Base-by-base conservation (phyloP, 2,797 vertebrate genomes). In the Sarcoramphus papa region DNA sequence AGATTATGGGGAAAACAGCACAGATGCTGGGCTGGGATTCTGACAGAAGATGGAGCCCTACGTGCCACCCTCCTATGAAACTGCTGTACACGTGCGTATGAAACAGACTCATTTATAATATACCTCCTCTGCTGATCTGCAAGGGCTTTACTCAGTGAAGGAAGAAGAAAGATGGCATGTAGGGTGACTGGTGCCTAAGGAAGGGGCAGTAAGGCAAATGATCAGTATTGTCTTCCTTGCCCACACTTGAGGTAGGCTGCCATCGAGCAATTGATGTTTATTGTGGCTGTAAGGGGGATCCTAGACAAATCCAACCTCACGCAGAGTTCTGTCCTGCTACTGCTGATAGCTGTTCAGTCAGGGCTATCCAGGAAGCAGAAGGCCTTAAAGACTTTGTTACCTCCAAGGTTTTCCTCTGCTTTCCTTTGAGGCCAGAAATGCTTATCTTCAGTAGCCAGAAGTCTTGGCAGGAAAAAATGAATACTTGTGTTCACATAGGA, bases 211-310 rank as follows among this genome's bases (percentile, higher is more conserved):
- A 43, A 81, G 8, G 9, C 3, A 68, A 87, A 79, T 22, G 8
- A 53, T 60, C 10, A 31, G 11, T 59, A 43, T 65, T 57, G 18
- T 51, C 19, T 60, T 85, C 43, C 45, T 80, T 80, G 12, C 8
- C 9, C n/a, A 53, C 6, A 1, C 17, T 23, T 40, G 53, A 73
- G 41, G 33, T 59, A 15, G 28, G 31, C 7, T 90, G 57, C 12
- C 53, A n/a, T 28, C 1, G 1, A 65, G 30, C 3, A 51, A 7
- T 19, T 0, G 0, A 3, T 14, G 15, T 72, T 75, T 65, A 9
- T 15, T 59, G 33, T 45, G 48, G 11, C 57, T 90, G 14, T 41
- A 60, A 87, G 40, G 17, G 21, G 24, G 13, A 50, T 72, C 19
- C 25, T 40, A 59, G 43, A 77, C 8, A 74, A 93, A 76, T 73